Base-by-base conservation (phyloP, 1,140 invertebrate genomes). In the Rhopalosiphum padi region DNA sequence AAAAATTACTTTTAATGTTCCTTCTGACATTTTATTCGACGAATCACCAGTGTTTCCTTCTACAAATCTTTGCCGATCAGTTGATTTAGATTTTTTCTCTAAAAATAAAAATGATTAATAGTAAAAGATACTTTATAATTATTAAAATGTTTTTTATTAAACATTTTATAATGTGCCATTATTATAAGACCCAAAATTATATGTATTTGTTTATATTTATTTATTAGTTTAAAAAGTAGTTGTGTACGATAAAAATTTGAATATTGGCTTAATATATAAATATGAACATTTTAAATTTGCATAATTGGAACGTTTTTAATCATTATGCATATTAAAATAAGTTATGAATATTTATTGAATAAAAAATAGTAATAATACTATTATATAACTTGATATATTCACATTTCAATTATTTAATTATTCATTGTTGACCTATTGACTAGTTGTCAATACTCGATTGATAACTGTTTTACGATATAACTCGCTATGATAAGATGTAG, bases 1-100 rank as follows among this genome's bases (percentile, higher is more conserved):
- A 30, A 35, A 53, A 90, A 30, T 83, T 91, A 91, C 90, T 35
- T 83, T 51, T 83, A 68, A 21, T 35, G 15, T 51, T 83, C 51
- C 25, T 37, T 51, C 43, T 25, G 68, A 35, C 15, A n/a, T 35
- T 30, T 90, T 90, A 48, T 77, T 77, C 18, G 68, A 68, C 25
- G 60, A n/a, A 6, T 46, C 43, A 23, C 43, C 21, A 35, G 25
- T 9, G 3, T 9, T 77, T 46, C 22, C 90, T 48, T 91, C 90
- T 37, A 68, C 89, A 22, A 48, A 91, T 37, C 22, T 83, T 48
- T n/a, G 41, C 11, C 11, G 22, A 35, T 91, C 43, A 48, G 7
- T 48, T 91, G 46, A 48, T 48, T 51, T 91, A 0, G 5, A 35
- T 30, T 25, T 82, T 82, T 83, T 91, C 18, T 51, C 90, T 91